Evolutionary conservation across 2,888 invertebrate species (phyloP), one percentile per base, ranked within the genome.

Genomic region (Blastobasis lacticolella): DNA sequence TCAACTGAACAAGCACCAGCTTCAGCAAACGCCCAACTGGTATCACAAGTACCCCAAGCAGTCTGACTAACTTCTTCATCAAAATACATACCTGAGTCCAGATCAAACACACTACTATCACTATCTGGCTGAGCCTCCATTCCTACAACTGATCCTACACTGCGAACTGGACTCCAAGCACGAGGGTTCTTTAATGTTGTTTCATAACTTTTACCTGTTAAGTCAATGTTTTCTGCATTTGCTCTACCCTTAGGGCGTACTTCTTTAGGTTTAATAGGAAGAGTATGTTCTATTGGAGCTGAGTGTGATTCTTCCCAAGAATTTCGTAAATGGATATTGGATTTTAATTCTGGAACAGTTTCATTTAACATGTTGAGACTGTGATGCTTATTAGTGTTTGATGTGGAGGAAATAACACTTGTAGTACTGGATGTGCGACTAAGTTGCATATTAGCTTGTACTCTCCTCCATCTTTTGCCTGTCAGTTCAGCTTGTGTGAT

Each of bases 81-180:
- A 58, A 93, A 94, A 67, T 93, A 95, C 69, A 94, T 92, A 53
- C 94, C 94, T 4, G 94, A 94, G 67, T 94, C 95, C 5, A 93
- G 91, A 87, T 94, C 94, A 77, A 94, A 95, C 7, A 94, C 92
- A 67, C 94, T 92, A 49, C 94, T 94, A 71, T 95, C 95, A 58
- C 94, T 93, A 71, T 95, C 95, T 4, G 95, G 94, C 74, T 95
- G 94, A n/a, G 93, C 95, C 79, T 95, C 95, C 67, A 94, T 94
- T 2, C 94, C 95, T 23, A 92, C 92, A 48, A 95, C 93, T 37
- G 95, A 95, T 7, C 95, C 95, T 6, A 95, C 95, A 69, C 95
- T 95, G 58, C 94, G 90, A n/a, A 95, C 94, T 10, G 95, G 95
- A 68, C 95, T 95, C 95, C 95, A 95, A 38, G 95, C 95, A 66